Evolutionary conservation across 2,113 vertebrate species (phyloP), one percentile per base, ranked within the genome.

Genomic region (Polypterus bichir): DNA sequence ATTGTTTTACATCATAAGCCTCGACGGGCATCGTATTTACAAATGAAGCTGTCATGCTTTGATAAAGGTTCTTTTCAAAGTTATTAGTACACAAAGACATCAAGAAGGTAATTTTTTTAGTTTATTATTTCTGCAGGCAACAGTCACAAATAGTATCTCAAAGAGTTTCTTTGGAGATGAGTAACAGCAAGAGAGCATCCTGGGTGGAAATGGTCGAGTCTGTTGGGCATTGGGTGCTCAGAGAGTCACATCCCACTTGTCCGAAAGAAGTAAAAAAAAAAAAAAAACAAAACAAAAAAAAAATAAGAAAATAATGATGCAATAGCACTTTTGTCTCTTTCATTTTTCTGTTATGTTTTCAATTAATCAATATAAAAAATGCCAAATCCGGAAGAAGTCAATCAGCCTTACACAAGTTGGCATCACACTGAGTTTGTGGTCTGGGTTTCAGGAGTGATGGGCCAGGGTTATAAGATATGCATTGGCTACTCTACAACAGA

Each of bases 1-100:
- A 94, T 76, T 91, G 89, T 88, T 93, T 91, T 91, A 96, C 91
- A 97, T 88, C 87, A 88, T 91, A 86, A 87, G 87, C 90, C 90
- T 87, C 82, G 89, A 78, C 77, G 89, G 89, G 91, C 90, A 84
- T 80, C 79, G 84, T 94, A 97, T 98, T 90, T 96, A 98, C 96
- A 97, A 85, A 87, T 88, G 82, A 90, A 91, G 89, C 85, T 89
- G 84, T 91, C 96, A 98, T 97, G 96, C 93, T 91, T 85, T 89
- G 81, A 83, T 87, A 86, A 86, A 86, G 82, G 81, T 83, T 84
- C 89, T 87, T 81, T 93, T 89, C 89, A 94, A 93, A 91, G 88
- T 81, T 90, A 88, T 90, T 81, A 85, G 91, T 91, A 89, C 91
- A 95, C 91, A 93, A 93, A 91, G 87, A 95, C 91, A 90, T 92